Evolutionary conservation across 2,888 invertebrate genomes (phyloP).

Genomic region (Acanthosoma haemorrhoidale): DNA sequence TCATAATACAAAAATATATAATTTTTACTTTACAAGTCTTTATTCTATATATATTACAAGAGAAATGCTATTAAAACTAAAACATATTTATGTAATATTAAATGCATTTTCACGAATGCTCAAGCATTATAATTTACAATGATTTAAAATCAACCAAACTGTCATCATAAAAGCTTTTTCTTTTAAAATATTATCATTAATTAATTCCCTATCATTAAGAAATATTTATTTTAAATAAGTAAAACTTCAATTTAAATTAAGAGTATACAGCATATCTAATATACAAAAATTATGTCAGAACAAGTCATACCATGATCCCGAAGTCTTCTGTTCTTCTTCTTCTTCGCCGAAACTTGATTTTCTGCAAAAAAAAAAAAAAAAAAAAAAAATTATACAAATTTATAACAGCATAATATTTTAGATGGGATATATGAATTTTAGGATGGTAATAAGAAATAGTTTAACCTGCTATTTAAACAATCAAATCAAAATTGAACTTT

Average conservation of each 20-base stretch:
- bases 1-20: conserved; percentile 24
- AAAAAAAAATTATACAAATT: background rate
- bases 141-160: background rate
- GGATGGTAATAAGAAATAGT: no score
- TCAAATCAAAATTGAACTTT: no score
- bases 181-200: background rate
- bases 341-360: background rate
- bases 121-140: background rate
- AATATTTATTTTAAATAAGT: background rate
- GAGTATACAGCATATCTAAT: background rate
- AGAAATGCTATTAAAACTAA: background rate
- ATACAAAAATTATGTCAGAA: background rate
- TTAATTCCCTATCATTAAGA: background rate
- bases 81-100: background rate
- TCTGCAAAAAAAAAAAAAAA: background rate
- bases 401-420: background rate
- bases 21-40: conserved; percentile 20
- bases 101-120: background rate
- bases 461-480: no score
- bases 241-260: background rate
- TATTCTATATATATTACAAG: background rate
- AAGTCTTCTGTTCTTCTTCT: background rate
- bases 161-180: background rate
- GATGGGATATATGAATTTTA: no score
- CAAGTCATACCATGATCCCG: background rate